Evolutionary conservation across 1,140 invertebrate species (phyloP).

Genomic region (Nixonia krombeini): DNA sequence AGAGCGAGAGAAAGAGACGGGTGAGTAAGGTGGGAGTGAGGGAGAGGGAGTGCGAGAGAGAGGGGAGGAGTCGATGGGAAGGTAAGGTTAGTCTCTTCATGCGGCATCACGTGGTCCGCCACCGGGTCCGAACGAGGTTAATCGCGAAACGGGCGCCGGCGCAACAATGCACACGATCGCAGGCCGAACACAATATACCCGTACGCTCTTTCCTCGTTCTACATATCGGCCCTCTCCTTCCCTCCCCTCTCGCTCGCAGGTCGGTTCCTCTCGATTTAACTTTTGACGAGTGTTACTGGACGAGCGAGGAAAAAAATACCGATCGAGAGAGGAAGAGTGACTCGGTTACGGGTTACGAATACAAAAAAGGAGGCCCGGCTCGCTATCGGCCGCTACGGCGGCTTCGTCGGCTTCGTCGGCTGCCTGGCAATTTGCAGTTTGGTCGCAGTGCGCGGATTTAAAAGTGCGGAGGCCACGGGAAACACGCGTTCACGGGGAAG

Average conservation of each 20-base stretch:
- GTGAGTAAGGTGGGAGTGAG: slow-evolving; percentile 10
- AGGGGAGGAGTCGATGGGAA: too few species aligned
- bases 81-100: slow-evolving; percentile 57
- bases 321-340: neutral
- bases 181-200: slow-evolving; percentile 31
- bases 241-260: neutral
- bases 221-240: neutral
- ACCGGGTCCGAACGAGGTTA: slow-evolving; percentile 69
- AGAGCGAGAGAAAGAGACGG: neutral
- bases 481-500: too few species aligned
- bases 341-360: neutral
- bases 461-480: slow-evolving; percentile 4
- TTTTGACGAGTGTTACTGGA: slow-evolving; percentile 1
- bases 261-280: neutral
- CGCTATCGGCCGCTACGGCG: neutral
- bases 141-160: slow-evolving; percentile 63
- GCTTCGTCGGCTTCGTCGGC: too few species aligned
- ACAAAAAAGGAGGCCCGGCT: slow-evolving; percentile 2
- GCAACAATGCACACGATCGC: slow-evolving; percentile 52
- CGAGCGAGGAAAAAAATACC: too few species aligned
- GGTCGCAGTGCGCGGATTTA: slow-evolving; percentile 43
- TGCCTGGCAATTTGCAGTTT: slow-evolving; percentile 25
- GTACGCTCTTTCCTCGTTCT: neutral
- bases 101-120: slow-evolving; percentile 63
- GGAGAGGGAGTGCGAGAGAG: neutral